Evolutionary conservation across 1,140 invertebrate species (phyloP).

Genomic region (Drosophila aff.): DNA sequence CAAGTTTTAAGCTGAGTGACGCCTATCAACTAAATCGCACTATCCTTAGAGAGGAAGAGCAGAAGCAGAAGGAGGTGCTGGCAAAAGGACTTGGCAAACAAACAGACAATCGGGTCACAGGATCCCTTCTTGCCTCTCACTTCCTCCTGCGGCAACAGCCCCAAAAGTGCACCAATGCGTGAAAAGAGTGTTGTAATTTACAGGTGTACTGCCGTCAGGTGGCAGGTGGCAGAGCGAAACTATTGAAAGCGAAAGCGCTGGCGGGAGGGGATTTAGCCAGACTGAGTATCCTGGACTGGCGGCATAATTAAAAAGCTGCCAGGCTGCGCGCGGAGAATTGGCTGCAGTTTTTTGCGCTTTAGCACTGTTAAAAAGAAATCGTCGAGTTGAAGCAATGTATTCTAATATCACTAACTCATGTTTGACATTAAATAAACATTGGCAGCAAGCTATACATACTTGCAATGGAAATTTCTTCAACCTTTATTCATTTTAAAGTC

Average conservation of each 20-base stretch:
- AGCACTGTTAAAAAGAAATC: constrained; percentile 5
- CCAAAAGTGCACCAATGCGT: constrained; percentile 75
- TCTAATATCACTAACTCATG: background rate
- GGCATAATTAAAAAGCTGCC: constrained; percentile 71
- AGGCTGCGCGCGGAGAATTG: constrained; percentile 52
- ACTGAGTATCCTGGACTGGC: constrained; percentile 37
- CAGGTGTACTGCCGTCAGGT: constrained; percentile 39
- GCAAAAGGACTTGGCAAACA: constrained; percentile 32
- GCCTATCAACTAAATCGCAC: constrained; percentile 77
- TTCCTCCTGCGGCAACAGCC: constrained; percentile 30
- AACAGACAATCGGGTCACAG: constrained; percentile 39
- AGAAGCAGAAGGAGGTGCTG: background rate
- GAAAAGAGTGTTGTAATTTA: constrained; percentile 80
- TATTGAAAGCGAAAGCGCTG: constrained; percentile 29
- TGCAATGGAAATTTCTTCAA: background rate
- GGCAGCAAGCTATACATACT: background rate
- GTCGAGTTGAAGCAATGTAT: background rate
- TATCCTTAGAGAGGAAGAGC: constrained; percentile 30
- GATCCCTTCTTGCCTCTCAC: constrained; percentile 31
- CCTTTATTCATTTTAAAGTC: background rate
- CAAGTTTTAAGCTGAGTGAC: constrained; percentile 35
- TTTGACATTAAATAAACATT: background rate
- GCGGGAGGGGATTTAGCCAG: constrained; percentile 9
- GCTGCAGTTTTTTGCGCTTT: constrained; percentile 32
- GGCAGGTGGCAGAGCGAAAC: constrained; percentile 46